phyloP scores from a whole-genome alignment of 2,888 invertebrate species.

The Masnerella sp. region DNA sequence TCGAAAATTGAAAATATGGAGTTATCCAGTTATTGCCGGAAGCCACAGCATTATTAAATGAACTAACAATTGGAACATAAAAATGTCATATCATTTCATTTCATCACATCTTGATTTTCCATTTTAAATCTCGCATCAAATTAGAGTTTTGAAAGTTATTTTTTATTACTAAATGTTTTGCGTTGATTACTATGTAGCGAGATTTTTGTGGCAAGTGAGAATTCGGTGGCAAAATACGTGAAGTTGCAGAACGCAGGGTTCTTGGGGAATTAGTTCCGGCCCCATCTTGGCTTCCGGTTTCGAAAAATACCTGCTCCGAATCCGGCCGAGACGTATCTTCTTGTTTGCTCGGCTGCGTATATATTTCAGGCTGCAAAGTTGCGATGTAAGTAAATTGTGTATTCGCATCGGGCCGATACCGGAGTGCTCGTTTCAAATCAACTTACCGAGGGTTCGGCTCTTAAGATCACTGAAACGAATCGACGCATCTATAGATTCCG shows the following conservation, averaged over 20 bases:
- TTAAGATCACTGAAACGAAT: slow-evolving; percentile 59
- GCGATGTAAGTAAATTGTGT: slow-evolving; percentile 55
- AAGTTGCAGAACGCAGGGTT: slow-evolving; percentile 40
- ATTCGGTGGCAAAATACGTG: slow-evolving; percentile 28
- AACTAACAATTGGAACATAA: no score
- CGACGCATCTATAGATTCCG: slow-evolving; percentile 57
- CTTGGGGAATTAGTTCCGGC: slow-evolving; percentile 44
- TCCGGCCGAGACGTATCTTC: slow-evolving; percentile 44
- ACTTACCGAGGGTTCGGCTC: slow-evolving; percentile 55
- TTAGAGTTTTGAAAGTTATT: no score
- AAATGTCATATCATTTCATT: no score
- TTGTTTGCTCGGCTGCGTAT: slow-evolving; percentile 49
- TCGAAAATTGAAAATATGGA: no score
- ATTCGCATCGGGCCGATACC: slow-evolving; percentile 47
- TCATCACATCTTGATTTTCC: no score
- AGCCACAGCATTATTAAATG: no score
- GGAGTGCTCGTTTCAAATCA: slow-evolving; percentile 53
- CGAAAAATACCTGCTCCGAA: slow-evolving; percentile 41
- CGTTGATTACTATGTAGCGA: no score
- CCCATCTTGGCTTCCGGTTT: slow-evolving; percentile 37
- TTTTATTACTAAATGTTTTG: no score
- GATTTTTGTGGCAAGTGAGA: no score
- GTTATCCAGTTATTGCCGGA: no score
- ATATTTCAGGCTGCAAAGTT: slow-evolving; percentile 51
- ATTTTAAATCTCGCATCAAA: no score